Base-by-base conservation (phyloP, 2,888 invertebrate genomes). In the Eilema depressum region DNA sequence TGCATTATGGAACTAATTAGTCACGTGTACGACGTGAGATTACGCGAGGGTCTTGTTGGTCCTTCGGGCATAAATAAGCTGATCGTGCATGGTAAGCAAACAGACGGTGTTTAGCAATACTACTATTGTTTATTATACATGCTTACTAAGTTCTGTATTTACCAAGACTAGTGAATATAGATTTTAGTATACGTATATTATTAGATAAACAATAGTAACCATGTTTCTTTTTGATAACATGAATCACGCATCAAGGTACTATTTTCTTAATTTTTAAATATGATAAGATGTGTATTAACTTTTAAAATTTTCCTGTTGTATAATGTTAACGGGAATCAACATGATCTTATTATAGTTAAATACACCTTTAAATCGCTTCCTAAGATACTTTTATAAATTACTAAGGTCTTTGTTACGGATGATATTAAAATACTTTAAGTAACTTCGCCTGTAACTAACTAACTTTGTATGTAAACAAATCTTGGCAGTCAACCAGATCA, bases 51-150 rank as follows among this genome's bases (percentile, higher is more conserved):
- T 81, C 77, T 71, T 70, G 77, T 71, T 86, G 83, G 86, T 86
- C 87, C 88, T 85, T 80, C 76, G 83, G 82, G 84, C 85, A 84
- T 88, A 89, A 91, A 90, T 86, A 86, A 88, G 80, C 80, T 78
- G 84, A 86, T 87, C 89, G 90, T 88, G 89, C 87, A 87, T 87
- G 86, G 78, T 69, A 74, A 71, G 85, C 76, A 78, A 82, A 76
- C 80, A 79, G 74, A 74, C 71, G 74, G 70, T 78, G 85, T 91
- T 88, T 87, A 82, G 89, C 86, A 91, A 91, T 82, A 71, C 80
- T 74, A 70, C 86, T 83, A 91, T 92, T 92, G 92, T 93, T 91
- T 89, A 87, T 85, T 86, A 86, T 88, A 84, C 85, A 82, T 82
- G 82, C 81, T 80, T 75, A 80, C 79, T 71, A 77, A 80, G 74